Evolutionary conservation across 2,113 vertebrate species (phyloP), one percentile per base, ranked within the genome.

Genomic region (Beaufortia kweichowensis): DNA sequence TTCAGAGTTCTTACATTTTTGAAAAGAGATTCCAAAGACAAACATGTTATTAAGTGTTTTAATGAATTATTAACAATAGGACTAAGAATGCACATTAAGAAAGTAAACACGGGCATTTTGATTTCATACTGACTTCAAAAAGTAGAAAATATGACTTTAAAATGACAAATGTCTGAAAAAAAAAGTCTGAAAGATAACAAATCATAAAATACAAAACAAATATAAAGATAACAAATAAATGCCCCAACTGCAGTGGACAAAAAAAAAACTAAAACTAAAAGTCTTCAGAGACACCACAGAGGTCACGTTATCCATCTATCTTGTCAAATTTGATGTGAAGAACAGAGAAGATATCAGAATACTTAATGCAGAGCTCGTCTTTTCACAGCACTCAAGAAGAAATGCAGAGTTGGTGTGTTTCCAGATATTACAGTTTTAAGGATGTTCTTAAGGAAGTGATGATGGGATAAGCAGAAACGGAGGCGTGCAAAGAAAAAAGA

Each of bases 391-490:
- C 48, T 69, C 19, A 23, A 50, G 48, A 50, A 69, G 2, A 69
- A 33, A 35, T 69, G 28, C 48, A 3, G 66, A 28, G 48, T 35
- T 55, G 23, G 46, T 33, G 46, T 33, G n/a, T 69, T 69, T 43
- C 55, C 19, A 69, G 55, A 69, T 33, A 28, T 29, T 50, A 31
- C 10, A 53, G 28, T 33, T 11, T 33, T 15, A 33, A 69, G 46
- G 6, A 28, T 33, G 28, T 62, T 33, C 29, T 68, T 68, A 31
- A 68, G 28, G 10, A 2, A 14, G 29, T 17, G n/a, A 7, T 21
- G 41, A 26, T 29, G 4, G 31, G 0, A 26, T 31, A 50, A 53
- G 21, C 23, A 17, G 41, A 48, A 9, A 33, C 8, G 4, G 50
- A 43, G n/a, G 19, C 19, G 2, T 48, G 12, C 17, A 48, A 9